Percentiles rank a stretch among this genome's conserved stretches.
Evolutionary conservation across 2,888 invertebrate species (phyloP).

Genomic region (Teinopalpus imperialis): DNA sequence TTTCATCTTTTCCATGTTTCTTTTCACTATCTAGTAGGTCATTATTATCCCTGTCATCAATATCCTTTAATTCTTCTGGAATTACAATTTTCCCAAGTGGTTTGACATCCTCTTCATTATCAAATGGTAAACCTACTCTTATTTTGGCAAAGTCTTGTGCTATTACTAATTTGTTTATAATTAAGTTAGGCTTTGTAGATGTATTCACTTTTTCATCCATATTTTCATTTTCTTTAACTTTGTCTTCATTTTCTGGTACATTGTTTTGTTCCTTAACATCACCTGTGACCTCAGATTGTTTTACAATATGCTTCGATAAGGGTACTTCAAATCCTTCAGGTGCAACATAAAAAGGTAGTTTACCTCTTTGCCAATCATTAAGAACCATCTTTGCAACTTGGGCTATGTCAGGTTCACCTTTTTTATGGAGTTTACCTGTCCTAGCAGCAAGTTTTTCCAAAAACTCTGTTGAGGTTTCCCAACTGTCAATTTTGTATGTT

Average conservation of each 20-base stretch:
- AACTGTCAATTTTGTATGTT: conserved; percentile 93
- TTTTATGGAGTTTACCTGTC: conserved; percentile 95
- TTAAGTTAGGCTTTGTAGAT: conserved; percentile 52
- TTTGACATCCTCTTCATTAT: conserved; percentile 84
- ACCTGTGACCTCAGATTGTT: conserved; percentile 36
- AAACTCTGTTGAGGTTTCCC: conserved; percentile 93
- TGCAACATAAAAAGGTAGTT: conserved; percentile 95
- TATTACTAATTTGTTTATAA: conserved; percentile 75
- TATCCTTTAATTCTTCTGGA: conserved; percentile 65
- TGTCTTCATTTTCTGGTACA: conserved; percentile 25
- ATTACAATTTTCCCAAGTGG: conserved; percentile 76
- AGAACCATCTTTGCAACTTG: conserved; percentile 96
- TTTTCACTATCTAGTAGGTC: conserved; percentile 46
- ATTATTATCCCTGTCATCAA: conserved; percentile 62
- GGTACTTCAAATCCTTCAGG: conserved; percentile 92
- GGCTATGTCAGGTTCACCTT: conserved; percentile 97
- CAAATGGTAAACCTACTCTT: conserved; percentile 86
- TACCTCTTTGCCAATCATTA: conserved; percentile 99
- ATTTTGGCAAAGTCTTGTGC: conserved; percentile 93
- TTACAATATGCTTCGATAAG: conserved; percentile 62
- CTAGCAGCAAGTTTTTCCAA: conserved; percentile 93
- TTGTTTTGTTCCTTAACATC: conserved; percentile 36
- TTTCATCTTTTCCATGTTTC: conserved; percentile 45
- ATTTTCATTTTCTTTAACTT: conserved; percentile 29
- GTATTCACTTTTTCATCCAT: conserved; percentile 48